Conservation (phyloP, 2,797 vertebrate genomes). For the Melanotaenia boesemani region DNA sequence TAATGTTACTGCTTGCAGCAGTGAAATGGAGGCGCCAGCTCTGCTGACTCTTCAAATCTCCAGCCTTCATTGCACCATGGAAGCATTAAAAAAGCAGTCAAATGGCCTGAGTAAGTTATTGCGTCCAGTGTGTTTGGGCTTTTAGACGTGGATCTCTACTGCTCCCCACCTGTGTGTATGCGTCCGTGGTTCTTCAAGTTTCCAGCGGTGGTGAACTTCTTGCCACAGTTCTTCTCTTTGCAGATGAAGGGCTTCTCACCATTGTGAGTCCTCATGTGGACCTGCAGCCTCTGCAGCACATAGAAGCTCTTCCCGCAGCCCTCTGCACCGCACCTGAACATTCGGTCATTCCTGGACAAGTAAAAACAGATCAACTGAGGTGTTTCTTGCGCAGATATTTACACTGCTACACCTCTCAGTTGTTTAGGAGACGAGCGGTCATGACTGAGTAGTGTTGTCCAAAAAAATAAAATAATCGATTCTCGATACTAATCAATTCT, state of each 20-base stretch:
- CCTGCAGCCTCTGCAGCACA: constrained; percentile 96
- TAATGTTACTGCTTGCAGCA: constrained; percentile 51
- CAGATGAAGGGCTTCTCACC: constrained; percentile 98
- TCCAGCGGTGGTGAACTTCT: constrained; percentile 97
- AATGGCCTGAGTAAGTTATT: constrained; percentile 51
- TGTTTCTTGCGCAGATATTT: not conserved
- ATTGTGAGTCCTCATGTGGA: constrained; percentile 99
- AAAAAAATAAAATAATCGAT: too few relatives aligned
- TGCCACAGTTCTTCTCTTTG: constrained; percentile 93
- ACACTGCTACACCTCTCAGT: not conserved
- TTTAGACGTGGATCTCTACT: not conserved
- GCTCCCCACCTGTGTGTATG: constrained; percentile 91
- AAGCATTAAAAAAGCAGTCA: constrained; percentile 61
- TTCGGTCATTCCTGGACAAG: constrained; percentile 91
- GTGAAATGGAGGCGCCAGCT: constrained; percentile 48
- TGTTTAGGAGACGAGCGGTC: too few relatives aligned
- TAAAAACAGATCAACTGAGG: constrained; percentile 7
- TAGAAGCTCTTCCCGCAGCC: constrained; percentile 99
- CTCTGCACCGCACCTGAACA: constrained; percentile 93
- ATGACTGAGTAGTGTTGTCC: too few relatives aligned
- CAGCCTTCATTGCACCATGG: constrained; percentile 42
- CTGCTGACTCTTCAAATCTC: constrained; percentile 66
- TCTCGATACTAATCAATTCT: too few relatives aligned
- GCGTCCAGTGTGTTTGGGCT: constrained; percentile 35
- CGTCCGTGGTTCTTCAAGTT: constrained; percentile 98